A percentile compares a stretch with the other conserved stretches of the same genome.
Conservation (phyloP, 2,797 vertebrate species). For the Sebastes melanostomus region DNA sequence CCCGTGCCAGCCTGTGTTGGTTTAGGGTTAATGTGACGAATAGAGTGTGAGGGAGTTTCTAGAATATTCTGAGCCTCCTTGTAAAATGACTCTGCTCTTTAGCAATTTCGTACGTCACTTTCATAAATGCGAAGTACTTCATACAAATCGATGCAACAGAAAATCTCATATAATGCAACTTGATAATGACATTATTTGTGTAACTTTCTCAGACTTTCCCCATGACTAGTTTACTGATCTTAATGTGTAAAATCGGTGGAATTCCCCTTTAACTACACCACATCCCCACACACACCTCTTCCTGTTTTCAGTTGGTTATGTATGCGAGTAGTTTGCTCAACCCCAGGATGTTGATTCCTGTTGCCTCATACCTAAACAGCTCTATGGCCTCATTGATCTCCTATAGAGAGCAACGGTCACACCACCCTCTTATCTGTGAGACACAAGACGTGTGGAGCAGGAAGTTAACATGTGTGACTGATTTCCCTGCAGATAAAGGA, state of each 20-base stretch:
- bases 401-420: conserved; percentile 1
- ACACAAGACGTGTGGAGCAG: not conserved
- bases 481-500: conserved; percentile 11
- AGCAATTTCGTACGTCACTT: not conserved
- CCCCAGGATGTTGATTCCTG: conserved; percentile 36
- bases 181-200: not conserved
- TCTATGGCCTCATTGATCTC: conserved; percentile 9
- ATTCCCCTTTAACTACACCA: conserved; percentile 55
- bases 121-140: not conserved
- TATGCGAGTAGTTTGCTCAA: conserved; percentile 49
- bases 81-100: not conserved
- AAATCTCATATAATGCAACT: not conserved
- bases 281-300: conserved; percentile 42
- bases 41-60: not conserved
- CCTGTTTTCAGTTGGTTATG: conserved; percentile 71
- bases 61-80: conserved; percentile 1
- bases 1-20: not conserved
- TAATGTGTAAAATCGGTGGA: conserved; percentile 45
- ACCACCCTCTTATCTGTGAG: conserved; percentile 14
- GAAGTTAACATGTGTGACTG: conserved; percentile 10
- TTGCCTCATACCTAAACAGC: conserved; percentile 27
- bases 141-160: not conserved
- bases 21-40: not conserved
- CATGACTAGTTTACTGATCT: conserved; percentile 18
- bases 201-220: not conserved